Base-by-base conservation (phyloP, 2,888 invertebrate genomes). In the Tenthredo notha region DNA sequence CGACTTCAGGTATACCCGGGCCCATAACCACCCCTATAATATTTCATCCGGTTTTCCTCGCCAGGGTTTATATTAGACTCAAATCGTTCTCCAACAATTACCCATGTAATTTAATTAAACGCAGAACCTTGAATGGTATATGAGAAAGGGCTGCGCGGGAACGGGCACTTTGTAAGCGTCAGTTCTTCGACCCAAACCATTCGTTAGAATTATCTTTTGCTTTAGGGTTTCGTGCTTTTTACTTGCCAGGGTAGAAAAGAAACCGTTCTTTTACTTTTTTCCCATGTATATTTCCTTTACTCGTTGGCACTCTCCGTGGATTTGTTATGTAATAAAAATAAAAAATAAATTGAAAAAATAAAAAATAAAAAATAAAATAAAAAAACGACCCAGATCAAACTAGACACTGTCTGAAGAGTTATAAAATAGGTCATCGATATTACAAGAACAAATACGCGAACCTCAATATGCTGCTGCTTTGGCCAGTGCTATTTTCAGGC, bases 31-130 rank as follows among this genome's bases (percentile, higher is more conserved):
- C 83, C 83, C 83, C 50, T 67, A 29, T 61, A 80, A 80, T 83
- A 83, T 83, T 83, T 83, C 83, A 83, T 83, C 70, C 83, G 67
- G 80, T 83, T 70, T 67, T 70, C 33, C 67, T 83, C 50, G n/a
- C 25, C 2, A 43, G 43, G 47, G 29, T 83, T 83, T 67, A 65
- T 67, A 83, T 83, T 70, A 83, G 25, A 83, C 70, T 70, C 67
- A 33, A 83, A 83, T 83, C 83, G 83, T 67, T 83, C 83, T 61
- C 4, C 67, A 43, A 83, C 83, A 83, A 83, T 83, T 83, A 83
- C 70, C 67, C 67, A 47, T 50, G 67, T 83, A 83, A 83, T 83
- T 83, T 83, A 83, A 83, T 83, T 83, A 83, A 70, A 83, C 83
- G 65, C 29, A 47, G 65, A 70, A 83, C 80, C 25, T 21, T 10